Evolutionary conservation across 2,888 invertebrate species (phyloP).

Genomic region (Leuctra nigra): DNA sequence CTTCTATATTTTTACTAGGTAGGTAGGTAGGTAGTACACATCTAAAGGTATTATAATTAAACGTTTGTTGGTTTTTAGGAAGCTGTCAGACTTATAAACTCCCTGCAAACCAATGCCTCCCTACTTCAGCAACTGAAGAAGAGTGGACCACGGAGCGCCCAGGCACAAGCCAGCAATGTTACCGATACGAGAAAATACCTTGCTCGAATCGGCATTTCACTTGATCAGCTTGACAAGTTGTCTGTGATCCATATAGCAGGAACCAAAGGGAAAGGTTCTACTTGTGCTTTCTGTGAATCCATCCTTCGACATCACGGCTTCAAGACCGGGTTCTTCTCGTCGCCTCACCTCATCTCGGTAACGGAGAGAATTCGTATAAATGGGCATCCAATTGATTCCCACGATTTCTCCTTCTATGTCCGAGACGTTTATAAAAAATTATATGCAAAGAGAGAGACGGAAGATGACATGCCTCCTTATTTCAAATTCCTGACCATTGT

Average conservation of each 20-base stretch:
- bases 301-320: conserved; percentile 78
- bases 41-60: too few relatives aligned
- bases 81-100: conserved; percentile 60
- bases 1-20: too few relatives aligned
- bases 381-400: conserved; percentile 67
- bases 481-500: conserved; percentile 91
- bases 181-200: conserved; percentile 46
- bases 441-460: conserved; percentile 44
- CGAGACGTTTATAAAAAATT: conserved; percentile 70
- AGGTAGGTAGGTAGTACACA: too few relatives aligned
- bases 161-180: conserved; percentile 30
- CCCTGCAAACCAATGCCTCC: conserved; percentile 64
- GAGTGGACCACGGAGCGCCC: conserved; percentile 35
- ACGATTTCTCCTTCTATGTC: conserved; percentile 71
- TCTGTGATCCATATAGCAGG: conserved; percentile 93
- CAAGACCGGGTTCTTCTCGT: conserved; percentile 91
- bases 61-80: conserved; percentile 48
- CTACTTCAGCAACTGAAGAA: conserved; percentile 45
- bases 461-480: conserved; percentile 81
- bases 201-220: conserved; percentile 53
- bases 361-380: conserved; percentile 87
- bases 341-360: conserved; percentile 90
- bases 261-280: conserved; percentile 97
- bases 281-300: conserved; percentile 87
- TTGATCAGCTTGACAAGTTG: conserved; percentile 61